Percentiles rank a stretch among this genome's conserved stretches.
phyloP scores from a whole-genome alignment of 2,888 invertebrate genomes.

The Sacculina carcini region DNA sequence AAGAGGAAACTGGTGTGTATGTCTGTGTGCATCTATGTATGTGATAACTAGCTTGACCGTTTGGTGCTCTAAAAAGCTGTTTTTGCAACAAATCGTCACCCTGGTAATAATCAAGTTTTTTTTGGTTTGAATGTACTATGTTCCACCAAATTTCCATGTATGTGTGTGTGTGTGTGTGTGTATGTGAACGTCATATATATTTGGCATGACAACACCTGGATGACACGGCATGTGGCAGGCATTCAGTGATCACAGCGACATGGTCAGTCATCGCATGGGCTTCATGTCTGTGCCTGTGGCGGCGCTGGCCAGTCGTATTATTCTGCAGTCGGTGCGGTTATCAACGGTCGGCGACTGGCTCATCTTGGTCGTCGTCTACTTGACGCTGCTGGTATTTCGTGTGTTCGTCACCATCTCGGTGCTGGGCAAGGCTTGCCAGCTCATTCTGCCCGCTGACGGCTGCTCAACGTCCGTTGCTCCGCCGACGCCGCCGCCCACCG shows the following conservation, averaged over 20 bases:
- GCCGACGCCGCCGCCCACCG: constrained; percentile 7
- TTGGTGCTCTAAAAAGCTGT: no score
- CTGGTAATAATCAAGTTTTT: no score
- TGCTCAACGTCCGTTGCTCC: background rate
- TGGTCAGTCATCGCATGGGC: constrained; percentile 88
- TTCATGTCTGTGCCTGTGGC: constrained; percentile 89
- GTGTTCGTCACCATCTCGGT: constrained; percentile 66
- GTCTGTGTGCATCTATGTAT: background rate
- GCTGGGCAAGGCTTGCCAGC: constrained; percentile 64
- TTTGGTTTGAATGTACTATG: no score
- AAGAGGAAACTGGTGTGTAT: constrained; percentile 48
- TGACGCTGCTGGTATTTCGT: constrained; percentile 40
- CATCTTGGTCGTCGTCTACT: constrained; percentile 43
- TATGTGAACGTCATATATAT: no score
- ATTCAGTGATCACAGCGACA: constrained; percentile 84
- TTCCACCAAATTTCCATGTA: no score
- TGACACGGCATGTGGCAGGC: constrained; percentile 34
- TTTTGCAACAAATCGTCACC: no score
- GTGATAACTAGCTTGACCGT: no score
- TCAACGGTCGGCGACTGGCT: constrained; percentile 40
- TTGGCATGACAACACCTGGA: no score
- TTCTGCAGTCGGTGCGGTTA: constrained; percentile 53
- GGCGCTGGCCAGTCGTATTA: constrained; percentile 67
- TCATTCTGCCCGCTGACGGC: constrained; percentile 32
- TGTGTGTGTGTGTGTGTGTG: no score